Evolutionary conservation across 2,797 vertebrate genomes (phyloP).

Genomic region (Ceryle rudis): DNA sequence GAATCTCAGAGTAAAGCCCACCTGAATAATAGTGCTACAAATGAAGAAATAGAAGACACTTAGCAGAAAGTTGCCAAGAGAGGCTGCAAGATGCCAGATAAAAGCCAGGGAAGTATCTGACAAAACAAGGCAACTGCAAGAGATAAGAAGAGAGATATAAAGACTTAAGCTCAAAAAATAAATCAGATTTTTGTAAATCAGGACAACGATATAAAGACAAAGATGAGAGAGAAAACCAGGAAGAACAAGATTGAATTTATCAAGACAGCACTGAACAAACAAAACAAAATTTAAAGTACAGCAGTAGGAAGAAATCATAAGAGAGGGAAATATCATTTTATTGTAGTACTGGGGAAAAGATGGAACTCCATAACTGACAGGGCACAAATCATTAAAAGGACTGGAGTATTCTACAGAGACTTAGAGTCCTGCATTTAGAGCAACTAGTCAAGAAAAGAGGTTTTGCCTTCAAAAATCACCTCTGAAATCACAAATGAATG

Average conservation of each 20-base stretch:
- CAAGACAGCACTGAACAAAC: constrained; percentile 30
- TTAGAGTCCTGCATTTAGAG: constrained; percentile 39
- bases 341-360: constrained; percentile 30
- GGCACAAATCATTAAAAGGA: constrained; percentile 63
- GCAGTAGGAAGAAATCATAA: constrained; percentile 13
- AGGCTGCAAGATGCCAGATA: constrained; percentile 30
- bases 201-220: neutral
- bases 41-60: constrained; percentile 26
- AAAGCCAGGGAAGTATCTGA: constrained; percentile 26
- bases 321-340: constrained; percentile 40
- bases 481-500: constrained; percentile 66
- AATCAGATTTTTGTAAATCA: constrained; percentile 48
- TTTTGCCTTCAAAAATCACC: constrained; percentile 61
- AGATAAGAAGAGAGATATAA: constrained; percentile 17
- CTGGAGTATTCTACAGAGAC: constrained; percentile 69
- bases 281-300: constrained; percentile 49
- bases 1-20: neutral
- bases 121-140: constrained; percentile 28
- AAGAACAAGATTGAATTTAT: constrained; percentile 54
- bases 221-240: constrained; percentile 7
- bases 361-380: constrained; percentile 40
- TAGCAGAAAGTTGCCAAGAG: constrained; percentile 50
- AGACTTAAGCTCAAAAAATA: constrained; percentile 43
- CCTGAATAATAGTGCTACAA: constrained; percentile 15
- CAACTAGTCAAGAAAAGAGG: constrained; percentile 47